Evolutionary conservation across 2,113 vertebrate species (phyloP), one percentile per base, ranked within the genome.

Genomic region (Chascanopsetta lugubris): DNA sequence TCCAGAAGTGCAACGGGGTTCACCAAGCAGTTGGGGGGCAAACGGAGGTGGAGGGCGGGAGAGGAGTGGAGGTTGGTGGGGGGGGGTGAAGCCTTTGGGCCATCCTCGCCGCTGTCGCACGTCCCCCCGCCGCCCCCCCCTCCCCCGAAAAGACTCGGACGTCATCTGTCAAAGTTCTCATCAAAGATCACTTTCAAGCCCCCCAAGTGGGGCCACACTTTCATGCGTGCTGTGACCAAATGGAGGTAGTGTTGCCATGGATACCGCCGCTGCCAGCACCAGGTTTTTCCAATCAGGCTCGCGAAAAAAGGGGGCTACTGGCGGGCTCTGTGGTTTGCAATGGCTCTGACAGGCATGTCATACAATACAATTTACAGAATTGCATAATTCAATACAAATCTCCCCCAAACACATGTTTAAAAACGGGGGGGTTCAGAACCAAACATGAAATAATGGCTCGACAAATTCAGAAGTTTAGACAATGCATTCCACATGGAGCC

Each of bases 141-240:
- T n/a, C 21, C 32, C 47, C 25, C 32, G 53, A 38, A 65, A 48
- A 63, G 69, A 49, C 55, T 64, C 73, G 86, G 64, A 88, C 76
- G 72, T 90, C 89, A 90, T 89, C 87, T 74, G 85, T 90, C 88
- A 89, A 78, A 72, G 65, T n/a, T 61, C 81, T 91, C 73, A 69
- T 89, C 82, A 87, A 87, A 87, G 69, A 67, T 77, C 82, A 62
- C 75, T 77, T 79, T 82, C 70, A 68, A 78, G 59, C 74, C 61
- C 67, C 58, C 67, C 63, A 12, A 51, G 51, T 17, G 57, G 78
- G 61, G 45, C n/a, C 70, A 50, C 43, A 69, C 61, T 88, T 81
- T 88, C 61, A 85, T 80, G 75, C 69, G 25, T 87, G 82, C 87
- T 82, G 82, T 64, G 86, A 89, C 75, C 80, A 86, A 85, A 87